Evolutionary conservation across 2,888 invertebrate species (phyloP).

Genomic region (Himalopsyche japonica): DNA sequence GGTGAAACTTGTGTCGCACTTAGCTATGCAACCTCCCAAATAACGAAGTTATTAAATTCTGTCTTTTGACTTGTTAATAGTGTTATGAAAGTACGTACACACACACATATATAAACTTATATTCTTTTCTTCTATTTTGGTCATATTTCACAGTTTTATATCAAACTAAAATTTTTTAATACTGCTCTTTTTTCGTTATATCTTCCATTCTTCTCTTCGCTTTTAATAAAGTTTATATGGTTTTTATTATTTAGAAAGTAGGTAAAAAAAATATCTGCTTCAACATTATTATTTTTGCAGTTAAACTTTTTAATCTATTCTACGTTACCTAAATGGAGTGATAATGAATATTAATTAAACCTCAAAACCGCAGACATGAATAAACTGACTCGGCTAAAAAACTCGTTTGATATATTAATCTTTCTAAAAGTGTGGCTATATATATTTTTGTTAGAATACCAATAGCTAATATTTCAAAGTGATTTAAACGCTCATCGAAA

Average conservation of each 20-base stretch:
- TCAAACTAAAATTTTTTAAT: no score
- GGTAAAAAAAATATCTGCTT: neutral
- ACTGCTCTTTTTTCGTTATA: no score
- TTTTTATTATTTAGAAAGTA: neutral
- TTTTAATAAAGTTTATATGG: no score
- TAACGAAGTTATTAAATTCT: no score
- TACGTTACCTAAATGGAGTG: neutral
- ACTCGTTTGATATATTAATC: neutral
- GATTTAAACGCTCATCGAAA: neutral
- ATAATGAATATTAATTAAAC: neutral
- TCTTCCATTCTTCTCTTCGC: no score
- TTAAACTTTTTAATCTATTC: neutral
- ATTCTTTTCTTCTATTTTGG: no score
- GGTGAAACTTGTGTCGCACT: no score
- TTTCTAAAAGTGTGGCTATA: neutral
- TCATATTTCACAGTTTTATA: no score
- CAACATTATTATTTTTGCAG: neutral
- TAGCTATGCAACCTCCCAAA: no score
- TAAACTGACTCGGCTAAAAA: neutral
- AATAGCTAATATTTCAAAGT: neutral
- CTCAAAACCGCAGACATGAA: neutral
- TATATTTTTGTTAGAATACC: neutral
- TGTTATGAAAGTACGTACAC: no score
- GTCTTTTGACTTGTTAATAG: no score
- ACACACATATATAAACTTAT: no score